Evolutionary conservation across 2,888 invertebrate genomes (phyloP).

Genomic region (Cactoblastis cactorum): DNA sequence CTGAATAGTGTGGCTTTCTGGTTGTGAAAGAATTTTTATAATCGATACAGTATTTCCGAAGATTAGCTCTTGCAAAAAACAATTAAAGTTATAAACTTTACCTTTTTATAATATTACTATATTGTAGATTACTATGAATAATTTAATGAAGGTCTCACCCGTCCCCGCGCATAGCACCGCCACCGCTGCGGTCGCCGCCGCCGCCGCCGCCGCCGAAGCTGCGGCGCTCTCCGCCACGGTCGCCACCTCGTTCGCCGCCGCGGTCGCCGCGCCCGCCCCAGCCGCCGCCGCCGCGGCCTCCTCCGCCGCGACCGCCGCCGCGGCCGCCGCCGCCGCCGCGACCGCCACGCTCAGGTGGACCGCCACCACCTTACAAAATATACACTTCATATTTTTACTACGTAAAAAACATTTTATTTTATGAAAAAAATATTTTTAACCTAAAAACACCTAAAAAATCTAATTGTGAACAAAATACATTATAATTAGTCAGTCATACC

Average conservation of each 20-base stretch:
- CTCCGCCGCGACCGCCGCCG: slow-evolving; percentile 46
- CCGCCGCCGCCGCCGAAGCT: slow-evolving; percentile 46
- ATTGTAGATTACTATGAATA: too few relatives aligned
- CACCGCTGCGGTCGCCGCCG: slow-evolving; percentile 47
- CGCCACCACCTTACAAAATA: slow-evolving; percentile 35
- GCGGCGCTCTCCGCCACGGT: slow-evolving; percentile 46
- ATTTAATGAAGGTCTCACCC: slow-evolving; percentile 30
- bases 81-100: neutral
- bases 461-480: too few relatives aligned
- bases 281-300: slow-evolving; percentile 44
- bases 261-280: slow-evolving; percentile 38
- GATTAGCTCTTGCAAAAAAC: too few relatives aligned
- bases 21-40: too few relatives aligned
- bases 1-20: too few relatives aligned
- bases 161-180: slow-evolving; percentile 70
- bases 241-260: slow-evolving; percentile 36
- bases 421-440: too few relatives aligned
- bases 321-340: slow-evolving; percentile 50
- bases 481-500: too few relatives aligned
- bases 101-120: too few relatives aligned
- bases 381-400: neutral
- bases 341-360: slow-evolving; percentile 54
- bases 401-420: too few relatives aligned
- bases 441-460: too few relatives aligned
- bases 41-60: too few relatives aligned